Evolutionary conservation across 1,140 invertebrate species (phyloP), one percentile per base, ranked within the genome.

Genomic region (Pseudomyrmex sp.): DNA sequence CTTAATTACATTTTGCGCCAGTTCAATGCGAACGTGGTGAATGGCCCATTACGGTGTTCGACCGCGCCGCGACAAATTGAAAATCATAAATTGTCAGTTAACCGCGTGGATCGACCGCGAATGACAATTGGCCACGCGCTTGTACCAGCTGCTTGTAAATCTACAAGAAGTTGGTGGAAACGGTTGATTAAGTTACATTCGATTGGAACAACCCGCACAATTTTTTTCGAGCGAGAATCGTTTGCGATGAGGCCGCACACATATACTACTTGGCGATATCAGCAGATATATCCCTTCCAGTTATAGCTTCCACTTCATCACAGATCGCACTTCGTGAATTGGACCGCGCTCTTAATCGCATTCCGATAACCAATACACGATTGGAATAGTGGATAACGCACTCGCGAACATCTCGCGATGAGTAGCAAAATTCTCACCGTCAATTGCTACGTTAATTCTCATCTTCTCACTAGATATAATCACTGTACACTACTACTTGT

Each of bases 291-390:
- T 52, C 9, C 18, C 18, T 18, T 12, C 13, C 20, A 26, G 18
- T 2, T 23, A 8, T 15, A 52, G 48, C 18, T 20, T 52, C 13
- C 20, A 50, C 48, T 69, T 52, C 12, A 69, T 69, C 20, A 13
- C 20, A 7, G 48, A 9, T 69, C 66, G 35, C 63, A n/a, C 62
- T n/a, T 65, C 26, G 26, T 65, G 58, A 80, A 66, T 80, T 62
- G 52, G 50, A 69, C 50, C 13, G 44, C 35, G 52, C 23, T 80
- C 61, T 65, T 82, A 73, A 85, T 73, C 48, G 59, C 59, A 52
- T 85, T 82, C 52, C 83, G 50, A 72, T 84, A 82, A 65, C 68
- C 68, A 26, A 58, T 73, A 65, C 68, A 26, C 44, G 59, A 72
- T 18, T 13, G 46, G 65, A 69, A 58, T 77, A 68, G 63, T 58